A percentile compares a stretch with the other conserved stretches of the same genome.
Conservation (phyloP, 2,888 invertebrate species). For the Polietes domitor region DNA sequence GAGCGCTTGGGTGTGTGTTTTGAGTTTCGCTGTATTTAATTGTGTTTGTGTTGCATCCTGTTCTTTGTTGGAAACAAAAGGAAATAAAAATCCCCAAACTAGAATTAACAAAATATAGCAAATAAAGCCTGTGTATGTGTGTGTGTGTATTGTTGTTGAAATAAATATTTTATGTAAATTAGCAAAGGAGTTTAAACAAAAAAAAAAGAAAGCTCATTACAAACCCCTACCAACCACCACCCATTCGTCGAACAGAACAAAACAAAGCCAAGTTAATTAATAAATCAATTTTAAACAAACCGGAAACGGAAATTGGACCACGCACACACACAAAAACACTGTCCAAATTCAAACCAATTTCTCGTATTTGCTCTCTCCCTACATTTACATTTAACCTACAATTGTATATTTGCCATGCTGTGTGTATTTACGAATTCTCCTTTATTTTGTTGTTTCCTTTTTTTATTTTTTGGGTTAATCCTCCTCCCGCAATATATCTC, state of each 20-base stretch:
- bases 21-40: not conserved
- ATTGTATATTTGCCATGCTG: not conserved
- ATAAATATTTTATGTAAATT: not conserved
- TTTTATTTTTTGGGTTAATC: not conserved
- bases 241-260: not conserved
- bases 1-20: not conserved
- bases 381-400: not conserved
- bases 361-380: not conserved
- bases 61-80: not conserved
- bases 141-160: not conserved
- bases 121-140: too few relatives aligned
- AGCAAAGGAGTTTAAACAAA: not conserved
- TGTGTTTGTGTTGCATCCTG: not conserved
- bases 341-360: not conserved
- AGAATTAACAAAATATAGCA: not conserved
- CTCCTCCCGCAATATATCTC: not conserved
- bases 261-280: not conserved
- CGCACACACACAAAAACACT: not conserved
- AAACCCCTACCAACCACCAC: too few relatives aligned
- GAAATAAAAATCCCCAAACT: not conserved
- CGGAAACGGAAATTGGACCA: slow-evolving; percentile 14
- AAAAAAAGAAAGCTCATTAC: not conserved
- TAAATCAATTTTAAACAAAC: slow-evolving; percentile 3
- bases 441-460: not conserved
- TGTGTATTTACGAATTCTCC: not conserved